phyloP scores from a whole-genome alignment of 2,888 invertebrate species.

The Urechis unicinctus region DNA sequence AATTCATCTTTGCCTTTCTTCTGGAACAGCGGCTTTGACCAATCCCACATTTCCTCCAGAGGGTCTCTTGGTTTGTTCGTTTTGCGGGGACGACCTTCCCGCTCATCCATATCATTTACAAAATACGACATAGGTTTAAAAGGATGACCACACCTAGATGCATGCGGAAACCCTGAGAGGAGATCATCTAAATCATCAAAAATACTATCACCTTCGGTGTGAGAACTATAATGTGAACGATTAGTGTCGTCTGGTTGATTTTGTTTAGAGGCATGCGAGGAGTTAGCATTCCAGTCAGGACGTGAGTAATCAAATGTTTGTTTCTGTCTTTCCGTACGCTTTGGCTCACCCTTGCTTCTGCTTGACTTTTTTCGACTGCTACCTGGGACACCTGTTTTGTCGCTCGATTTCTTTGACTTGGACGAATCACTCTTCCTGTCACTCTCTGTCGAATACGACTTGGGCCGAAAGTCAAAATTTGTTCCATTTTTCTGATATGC shows the following conservation, averaged over 20 bases:
- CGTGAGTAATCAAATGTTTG: too few relatives aligned
- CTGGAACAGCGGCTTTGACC: slow-evolving; percentile 14
- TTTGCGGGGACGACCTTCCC: not conserved
- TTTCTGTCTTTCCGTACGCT: too few relatives aligned
- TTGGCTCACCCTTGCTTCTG: too few relatives aligned
- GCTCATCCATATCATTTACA: too few relatives aligned
- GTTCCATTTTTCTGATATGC: not conserved
- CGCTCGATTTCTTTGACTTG: not conserved
- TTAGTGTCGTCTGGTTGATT: too few relatives aligned
- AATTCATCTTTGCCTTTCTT: slow-evolving; percentile 2
- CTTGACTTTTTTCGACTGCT: too few relatives aligned
- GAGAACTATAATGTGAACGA: too few relatives aligned
- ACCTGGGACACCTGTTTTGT: not conserved
- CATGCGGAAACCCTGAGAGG: too few relatives aligned
- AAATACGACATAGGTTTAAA: too few relatives aligned
- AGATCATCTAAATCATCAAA: not conserved
- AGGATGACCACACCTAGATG: not conserved
- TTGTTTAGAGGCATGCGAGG: too few relatives aligned
- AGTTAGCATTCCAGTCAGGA: too few relatives aligned
- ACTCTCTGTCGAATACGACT: not conserved
- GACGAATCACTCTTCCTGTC: not conserved
- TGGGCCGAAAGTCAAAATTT: slow-evolving; percentile 4
- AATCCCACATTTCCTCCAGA: slow-evolving; percentile 13
- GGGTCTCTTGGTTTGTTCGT: not conserved
- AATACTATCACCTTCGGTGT: too few relatives aligned